Conservation (phyloP, 2,888 invertebrate species). For the Stomorhina lunata region DNA sequence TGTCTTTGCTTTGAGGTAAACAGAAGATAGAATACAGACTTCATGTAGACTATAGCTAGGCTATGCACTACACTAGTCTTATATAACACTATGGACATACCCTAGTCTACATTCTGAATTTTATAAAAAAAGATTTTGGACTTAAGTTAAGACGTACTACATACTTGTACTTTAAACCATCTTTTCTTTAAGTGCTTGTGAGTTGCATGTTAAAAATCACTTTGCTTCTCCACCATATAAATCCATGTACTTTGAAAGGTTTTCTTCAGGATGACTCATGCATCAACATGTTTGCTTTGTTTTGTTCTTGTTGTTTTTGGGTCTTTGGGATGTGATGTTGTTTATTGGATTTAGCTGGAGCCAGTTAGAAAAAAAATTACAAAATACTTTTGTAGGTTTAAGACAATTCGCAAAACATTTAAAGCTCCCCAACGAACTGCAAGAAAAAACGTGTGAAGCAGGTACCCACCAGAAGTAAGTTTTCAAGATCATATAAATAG, state of each 20-base stretch:
- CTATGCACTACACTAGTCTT: no score
- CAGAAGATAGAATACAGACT: no score
- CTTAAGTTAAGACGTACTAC: no score
- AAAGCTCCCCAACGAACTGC: conserved; percentile 18
- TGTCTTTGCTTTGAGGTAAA: no score
- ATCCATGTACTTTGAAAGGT: conserved; percentile 37
- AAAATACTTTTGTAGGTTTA: conserved; percentile 18
- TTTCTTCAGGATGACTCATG: conserved; percentile 62
- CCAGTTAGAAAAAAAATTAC: conserved; percentile 59
- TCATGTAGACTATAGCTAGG: no score
- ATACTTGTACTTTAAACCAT: background rate
- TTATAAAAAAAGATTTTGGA: no score
- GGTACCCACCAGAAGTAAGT: conserved; percentile 46
- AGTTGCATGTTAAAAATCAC: conserved; percentile 11
- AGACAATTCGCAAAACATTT: conserved; percentile 54
- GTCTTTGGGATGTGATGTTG: conserved; percentile 53
- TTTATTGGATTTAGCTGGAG: conserved; percentile 55
- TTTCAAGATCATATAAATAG: conserved; percentile 55
- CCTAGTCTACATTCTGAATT: no score
- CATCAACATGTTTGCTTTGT: conserved; percentile 42
- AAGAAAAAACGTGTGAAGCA: conserved; percentile 56
- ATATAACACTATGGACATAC: no score
- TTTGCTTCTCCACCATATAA: conserved; percentile 16
- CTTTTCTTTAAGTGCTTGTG: conserved; percentile 12
- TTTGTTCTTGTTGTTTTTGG: conserved; percentile 7